A percentile compares a stretch with the other conserved stretches of the same genome.
phyloP scores from a whole-genome alignment of 2,113 vertebrate genomes.

The Gavialis gangeticus region DNA sequence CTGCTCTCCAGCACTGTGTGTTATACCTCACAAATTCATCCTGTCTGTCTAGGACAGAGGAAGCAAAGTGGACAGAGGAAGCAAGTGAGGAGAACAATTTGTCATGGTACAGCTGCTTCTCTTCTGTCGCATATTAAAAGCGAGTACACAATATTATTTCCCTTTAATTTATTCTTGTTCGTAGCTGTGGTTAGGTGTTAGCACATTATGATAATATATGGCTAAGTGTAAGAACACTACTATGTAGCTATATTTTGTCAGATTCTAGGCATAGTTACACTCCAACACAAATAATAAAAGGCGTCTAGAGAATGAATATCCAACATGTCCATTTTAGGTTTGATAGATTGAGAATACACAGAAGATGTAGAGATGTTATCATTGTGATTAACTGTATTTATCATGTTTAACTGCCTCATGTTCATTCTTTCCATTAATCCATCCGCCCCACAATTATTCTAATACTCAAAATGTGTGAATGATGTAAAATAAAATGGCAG shows the following conservation, averaged over 20 bases:
- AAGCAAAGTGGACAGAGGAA: constrained; percentile 44
- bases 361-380: constrained; percentile 5
- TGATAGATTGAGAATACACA: not conserved
- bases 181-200: constrained; percentile 21
- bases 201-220: constrained; percentile 16
- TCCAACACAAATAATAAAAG: constrained; percentile 47
- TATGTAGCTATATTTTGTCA: not conserved
- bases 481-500: constrained; percentile 12
- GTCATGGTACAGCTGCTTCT: constrained; percentile 48
- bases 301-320: not conserved
- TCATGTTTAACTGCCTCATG: not conserved
- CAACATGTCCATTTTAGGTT: not conserved
- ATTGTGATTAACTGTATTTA: not conserved
- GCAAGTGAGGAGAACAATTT: not conserved
- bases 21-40: constrained; percentile 62
- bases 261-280: constrained; percentile 24
- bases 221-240: constrained; percentile 19
- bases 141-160: constrained; percentile 2
- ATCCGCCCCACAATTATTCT: not conserved
- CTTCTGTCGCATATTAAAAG: constrained; percentile 12
- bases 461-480: not conserved
- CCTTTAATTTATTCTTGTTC: constrained; percentile 25
- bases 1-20: constrained; percentile 35
- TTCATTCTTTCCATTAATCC: not conserved
- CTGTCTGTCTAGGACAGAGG: constrained; percentile 66